Evolutionary conservation across 2,797 vertebrate species (phyloP).

Genomic region (Trematomus bernacchii): DNA sequence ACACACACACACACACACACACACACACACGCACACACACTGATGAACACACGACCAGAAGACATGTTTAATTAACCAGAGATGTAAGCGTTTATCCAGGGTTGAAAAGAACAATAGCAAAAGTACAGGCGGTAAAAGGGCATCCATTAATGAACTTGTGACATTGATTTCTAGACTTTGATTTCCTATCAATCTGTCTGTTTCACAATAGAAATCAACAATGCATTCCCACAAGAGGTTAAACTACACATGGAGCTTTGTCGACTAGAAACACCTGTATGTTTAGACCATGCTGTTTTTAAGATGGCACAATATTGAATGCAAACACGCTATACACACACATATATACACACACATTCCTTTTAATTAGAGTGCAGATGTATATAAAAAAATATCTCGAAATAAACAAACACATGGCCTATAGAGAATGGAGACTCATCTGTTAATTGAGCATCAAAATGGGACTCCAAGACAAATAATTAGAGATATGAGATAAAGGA

Average conservation of each 20-base stretch:
- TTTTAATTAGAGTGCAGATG: slow-evolving; percentile 61
- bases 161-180: slow-evolving; percentile 81
- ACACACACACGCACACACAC: neutral
- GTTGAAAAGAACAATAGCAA: slow-evolving; percentile 70
- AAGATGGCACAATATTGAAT: slow-evolving; percentile 11
- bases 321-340: slow-evolving; percentile 16
- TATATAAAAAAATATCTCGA: slow-evolving; percentile 48
- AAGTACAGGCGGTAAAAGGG: slow-evolving; percentile 77
- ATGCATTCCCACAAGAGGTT: slow-evolving; percentile 55
- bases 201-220: slow-evolving; percentile 72
- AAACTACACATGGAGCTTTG: slow-evolving; percentile 30
- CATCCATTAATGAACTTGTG: slow-evolving; percentile 82
- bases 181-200: slow-evolving; percentile 81
- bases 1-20: neutral
- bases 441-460: slow-evolving; percentile 75
- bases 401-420: slow-evolving; percentile 62
- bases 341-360: neutral
- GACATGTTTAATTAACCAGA: slow-evolving; percentile 79
- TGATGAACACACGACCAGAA: slow-evolving; percentile 21
- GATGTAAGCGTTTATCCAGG: slow-evolving; percentile 68
- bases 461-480: slow-evolving; percentile 68
- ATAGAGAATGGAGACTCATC: slow-evolving; percentile 52
- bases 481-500: slow-evolving; percentile 67
- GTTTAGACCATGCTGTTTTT: slow-evolving; percentile 4
- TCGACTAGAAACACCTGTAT: slow-evolving; percentile 58